phyloP scores from a whole-genome alignment of 2,797 vertebrate species.

The Nyctalus aviator region DNA sequence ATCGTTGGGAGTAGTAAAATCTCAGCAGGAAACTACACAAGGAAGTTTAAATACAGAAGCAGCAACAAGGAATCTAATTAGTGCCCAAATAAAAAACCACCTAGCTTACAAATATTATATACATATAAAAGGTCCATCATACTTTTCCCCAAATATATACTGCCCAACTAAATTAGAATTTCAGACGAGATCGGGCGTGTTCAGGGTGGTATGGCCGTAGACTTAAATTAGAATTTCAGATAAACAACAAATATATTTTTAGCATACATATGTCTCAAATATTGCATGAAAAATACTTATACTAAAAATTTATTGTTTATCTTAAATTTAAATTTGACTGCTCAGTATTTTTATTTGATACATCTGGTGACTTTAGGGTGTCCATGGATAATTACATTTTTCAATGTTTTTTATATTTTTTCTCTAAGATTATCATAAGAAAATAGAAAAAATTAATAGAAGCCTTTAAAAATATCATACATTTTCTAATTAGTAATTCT shows the following conservation, averaged over 20 bases:
- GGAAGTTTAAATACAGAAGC: background rate
- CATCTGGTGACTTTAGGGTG: background rate
- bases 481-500: conserved; percentile 16
- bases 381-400: background rate
- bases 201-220: too few species aligned
- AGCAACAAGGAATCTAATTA: background rate
- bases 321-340: conserved; percentile 27
- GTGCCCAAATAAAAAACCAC: background rate
- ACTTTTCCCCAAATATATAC: background rate
- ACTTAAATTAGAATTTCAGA: conserved; percentile 44
- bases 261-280: background rate
- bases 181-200: too few species aligned
- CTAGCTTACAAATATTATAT: background rate
- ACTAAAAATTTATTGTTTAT: background rate
- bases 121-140: background rate
- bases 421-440: conserved; percentile 40
- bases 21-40: background rate
- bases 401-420: conserved; percentile 26
- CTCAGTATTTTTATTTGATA: background rate
- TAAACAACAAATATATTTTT: background rate
- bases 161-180: conserved; percentile 7
- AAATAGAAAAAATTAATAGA: background rate
- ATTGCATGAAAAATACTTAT: background rate
- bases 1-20: background rate
- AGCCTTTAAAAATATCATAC: background rate